Conservation (phyloP, 2,797 vertebrate species). For the Spinus pinus region DNA sequence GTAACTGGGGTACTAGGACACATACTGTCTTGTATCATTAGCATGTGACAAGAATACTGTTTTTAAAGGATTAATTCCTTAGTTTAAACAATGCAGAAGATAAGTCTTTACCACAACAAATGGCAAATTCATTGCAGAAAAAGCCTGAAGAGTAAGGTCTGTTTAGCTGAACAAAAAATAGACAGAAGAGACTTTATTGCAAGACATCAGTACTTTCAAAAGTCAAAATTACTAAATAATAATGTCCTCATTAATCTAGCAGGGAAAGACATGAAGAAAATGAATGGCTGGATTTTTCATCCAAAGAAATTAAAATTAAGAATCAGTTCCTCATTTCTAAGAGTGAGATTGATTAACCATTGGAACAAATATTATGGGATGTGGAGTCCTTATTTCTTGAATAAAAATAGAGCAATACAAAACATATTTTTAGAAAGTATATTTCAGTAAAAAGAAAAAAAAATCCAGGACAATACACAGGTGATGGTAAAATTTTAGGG, state of each 20-base stretch:
- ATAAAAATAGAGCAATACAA: background rate
- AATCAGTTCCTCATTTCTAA: background rate
- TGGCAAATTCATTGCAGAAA: background rate
- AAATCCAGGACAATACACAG: background rate
- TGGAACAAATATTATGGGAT: background rate
- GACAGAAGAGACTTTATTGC: background rate
- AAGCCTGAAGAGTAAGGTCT: background rate
- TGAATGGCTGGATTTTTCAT: background rate
- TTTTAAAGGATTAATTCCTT: background rate
- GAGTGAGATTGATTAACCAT: background rate
- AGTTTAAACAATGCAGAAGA: background rate
- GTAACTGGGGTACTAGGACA: background rate
- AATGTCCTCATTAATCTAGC: background rate
- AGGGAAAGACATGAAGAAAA: background rate
- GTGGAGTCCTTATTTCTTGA: background rate
- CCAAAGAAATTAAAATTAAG: background rate
- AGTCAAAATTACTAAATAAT: constrained; percentile 6
- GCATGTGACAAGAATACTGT: background rate
- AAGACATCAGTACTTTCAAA: background rate
- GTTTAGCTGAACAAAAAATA: background rate
- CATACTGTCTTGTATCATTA: background rate
- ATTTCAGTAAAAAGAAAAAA: background rate
- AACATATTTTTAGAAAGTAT: background rate
- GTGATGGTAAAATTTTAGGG: background rate
- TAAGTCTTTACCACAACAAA: background rate